Base-by-base conservation (phyloP, 2,888 invertebrate species). In the Chloroclysta siterata region DNA sequence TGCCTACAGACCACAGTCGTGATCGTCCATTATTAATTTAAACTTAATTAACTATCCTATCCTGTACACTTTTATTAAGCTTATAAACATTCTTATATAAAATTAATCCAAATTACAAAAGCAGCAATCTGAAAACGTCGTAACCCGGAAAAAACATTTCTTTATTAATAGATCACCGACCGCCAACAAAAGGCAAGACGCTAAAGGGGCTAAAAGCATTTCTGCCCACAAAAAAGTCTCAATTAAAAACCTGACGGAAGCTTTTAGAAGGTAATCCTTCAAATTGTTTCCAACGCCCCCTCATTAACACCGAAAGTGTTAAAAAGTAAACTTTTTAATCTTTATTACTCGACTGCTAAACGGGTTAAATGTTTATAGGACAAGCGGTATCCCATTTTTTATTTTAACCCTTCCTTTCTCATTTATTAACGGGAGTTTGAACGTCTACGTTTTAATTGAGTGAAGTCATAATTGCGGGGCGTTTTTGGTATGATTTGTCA, bases 301-400 rank as follows among this genome's bases (percentile, higher is more conserved):
- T 93, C 93, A 93, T 93, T 93, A 93, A 87, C 93, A 89, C 93
- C 87, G 84, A 90, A 89, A 93, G 93, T 93, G 93, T 93, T 93
- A 92, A 93, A 91, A 90, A 90, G 90, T 90, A 90, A 92, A 92
- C 92, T 93, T 93, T 91, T 93, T 93, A 93, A 93, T 93, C 93
- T 93, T 93, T 93, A 93, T 93, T 91, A 91, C 90, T 89, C 84
- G 82, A 86, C 88, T 86, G 90, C 86, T 93, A 93, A 93, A 92
- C 90, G 91, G 86, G 89, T 93, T 92, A 92, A 81, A 90, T 90
- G 90, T 89, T 92, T 90, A 92, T 85, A 86, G 87, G 82, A 88
- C 88, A 89, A 68, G 83, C 82, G 81, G 78, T 82, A 85, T 86
- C 85, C 85, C 84, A 83, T 89, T 89, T 92, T 90, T 85, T 85